These are phyloP conservation scores for Percina caprodes DNA, from an alignment of 2,113 vertebrate genomes.

Conservation along the genomic window DNA sequence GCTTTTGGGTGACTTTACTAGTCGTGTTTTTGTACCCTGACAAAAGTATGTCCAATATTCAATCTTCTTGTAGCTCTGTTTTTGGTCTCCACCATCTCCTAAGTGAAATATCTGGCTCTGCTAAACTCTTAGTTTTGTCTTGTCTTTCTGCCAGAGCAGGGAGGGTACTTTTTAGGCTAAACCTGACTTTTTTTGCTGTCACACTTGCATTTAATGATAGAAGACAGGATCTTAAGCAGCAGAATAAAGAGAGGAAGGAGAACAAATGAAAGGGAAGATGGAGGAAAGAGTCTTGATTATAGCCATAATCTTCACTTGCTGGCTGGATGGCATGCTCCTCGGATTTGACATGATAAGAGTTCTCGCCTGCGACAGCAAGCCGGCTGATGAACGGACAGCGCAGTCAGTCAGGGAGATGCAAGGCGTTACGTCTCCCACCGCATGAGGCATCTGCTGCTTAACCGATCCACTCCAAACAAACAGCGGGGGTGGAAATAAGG, in stretches of 20 bases:
- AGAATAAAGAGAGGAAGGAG: too few relatives aligned
- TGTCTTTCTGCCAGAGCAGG: too few relatives aligned
- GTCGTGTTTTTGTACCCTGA: too few relatives aligned
- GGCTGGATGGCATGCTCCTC: conserved; percentile 18
- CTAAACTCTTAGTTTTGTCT: too few relatives aligned
- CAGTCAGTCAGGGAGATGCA: conserved; percentile 45
- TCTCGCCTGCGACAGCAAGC: not conserved
- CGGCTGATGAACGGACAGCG: conserved; percentile 46
- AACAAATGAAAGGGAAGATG: not conserved
- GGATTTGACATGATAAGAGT: conserved; percentile 15
- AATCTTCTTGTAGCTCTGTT: too few relatives aligned
- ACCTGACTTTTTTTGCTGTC: not conserved
- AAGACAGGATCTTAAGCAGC: not conserved
- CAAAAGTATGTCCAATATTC: too few relatives aligned
- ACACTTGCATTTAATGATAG: not conserved
- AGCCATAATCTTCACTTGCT: conserved; percentile 28
- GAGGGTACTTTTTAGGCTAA: not conserved
- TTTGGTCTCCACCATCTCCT: too few relatives aligned
- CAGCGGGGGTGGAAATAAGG: conserved; percentile 10
- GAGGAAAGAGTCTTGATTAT: conserved; percentile 24
- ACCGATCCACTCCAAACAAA: conserved; percentile 43
- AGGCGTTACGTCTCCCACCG: conserved; percentile 32
- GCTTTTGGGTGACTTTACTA: too few relatives aligned
- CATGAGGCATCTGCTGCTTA: conserved; percentile 44
- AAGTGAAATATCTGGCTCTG: too few relatives aligned